phyloP scores from a whole-genome alignment of 2,113 vertebrate species.

The Shinisaurus crocodilurus region DNA sequence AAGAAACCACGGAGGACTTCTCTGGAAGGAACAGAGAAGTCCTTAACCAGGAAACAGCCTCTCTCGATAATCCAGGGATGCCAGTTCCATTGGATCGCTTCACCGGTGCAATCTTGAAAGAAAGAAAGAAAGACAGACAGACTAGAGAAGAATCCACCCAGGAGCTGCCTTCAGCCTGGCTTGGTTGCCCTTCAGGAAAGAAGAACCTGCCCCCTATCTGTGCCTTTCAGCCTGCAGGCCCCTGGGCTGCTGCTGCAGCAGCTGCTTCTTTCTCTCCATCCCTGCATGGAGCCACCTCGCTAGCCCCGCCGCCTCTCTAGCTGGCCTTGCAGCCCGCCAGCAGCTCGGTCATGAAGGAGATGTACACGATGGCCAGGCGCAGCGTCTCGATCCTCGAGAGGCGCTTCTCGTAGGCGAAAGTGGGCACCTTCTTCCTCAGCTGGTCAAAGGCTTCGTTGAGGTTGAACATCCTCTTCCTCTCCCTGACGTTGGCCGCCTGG shows the following conservation, averaged over 20 bases:
- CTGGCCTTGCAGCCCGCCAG: slow-evolving; percentile 72
- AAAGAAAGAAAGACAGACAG: no score
- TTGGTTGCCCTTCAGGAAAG: background rate
- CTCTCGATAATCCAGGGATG: background rate
- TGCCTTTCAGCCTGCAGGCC: background rate
- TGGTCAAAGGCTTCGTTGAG: slow-evolving; percentile 95
- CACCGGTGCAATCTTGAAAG: background rate
- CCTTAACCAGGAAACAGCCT: background rate
- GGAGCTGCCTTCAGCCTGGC: background rate
- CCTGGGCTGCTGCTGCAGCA: background rate
- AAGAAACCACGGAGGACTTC: slow-evolving; percentile 8
- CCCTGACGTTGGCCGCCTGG: slow-evolving; percentile 93
- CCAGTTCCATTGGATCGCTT: background rate
- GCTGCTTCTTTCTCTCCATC: slow-evolving; percentile 64
- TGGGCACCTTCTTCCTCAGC: slow-evolving; percentile 67
- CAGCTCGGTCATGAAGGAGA: slow-evolving; percentile 96
- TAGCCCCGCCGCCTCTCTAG: slow-evolving; percentile 37
- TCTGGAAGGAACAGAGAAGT: background rate
- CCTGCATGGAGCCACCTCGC: background rate
- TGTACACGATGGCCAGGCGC: slow-evolving; percentile 95
- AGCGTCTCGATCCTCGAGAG: slow-evolving; percentile 96
- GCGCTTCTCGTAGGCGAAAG: slow-evolving; percentile 91
- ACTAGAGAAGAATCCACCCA: no score
- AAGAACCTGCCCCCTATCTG: rapidly evolving
- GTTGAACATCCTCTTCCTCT: slow-evolving; percentile 95